Evolutionary conservation across 92 coral and sea anemone genomes (phyloP).

Genomic region (Epizoanthus ramosus): DNA sequence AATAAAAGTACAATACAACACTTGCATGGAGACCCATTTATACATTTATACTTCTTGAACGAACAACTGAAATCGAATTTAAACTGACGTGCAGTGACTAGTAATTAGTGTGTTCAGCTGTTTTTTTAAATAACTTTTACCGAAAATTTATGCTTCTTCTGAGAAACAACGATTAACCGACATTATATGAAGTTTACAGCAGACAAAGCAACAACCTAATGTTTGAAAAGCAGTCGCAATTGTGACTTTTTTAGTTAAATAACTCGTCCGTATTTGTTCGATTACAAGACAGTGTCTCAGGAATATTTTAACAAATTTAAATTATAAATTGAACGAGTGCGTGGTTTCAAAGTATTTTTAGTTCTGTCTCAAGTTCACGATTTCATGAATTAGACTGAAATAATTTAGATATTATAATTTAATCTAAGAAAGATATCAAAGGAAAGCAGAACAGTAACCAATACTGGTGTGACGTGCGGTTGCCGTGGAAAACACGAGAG

Average conservation of each 20-base stretch:
- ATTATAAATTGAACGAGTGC: not conserved
- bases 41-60: no score
- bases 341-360: not conserved
- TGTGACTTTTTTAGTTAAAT: not conserved
- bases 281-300: not conserved
- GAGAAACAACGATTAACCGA: no score
- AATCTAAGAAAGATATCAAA: not conserved
- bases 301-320: not conserved
- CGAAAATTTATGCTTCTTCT: no score
- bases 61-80: no score
- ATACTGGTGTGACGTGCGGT: conserved; percentile 1
- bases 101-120: no score
- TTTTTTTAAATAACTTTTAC: no score
- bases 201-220: not conserved
- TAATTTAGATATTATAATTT: not conserved
- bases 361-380: not conserved
- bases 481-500: conserved; percentile 12
- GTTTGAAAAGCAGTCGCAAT: not conserved
- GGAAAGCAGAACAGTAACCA: not conserved
- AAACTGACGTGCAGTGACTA: no score
- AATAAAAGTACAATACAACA: not conserved
- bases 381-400: not conserved
- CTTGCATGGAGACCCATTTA: no score
- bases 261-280: not conserved
- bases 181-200: no score